These are phyloP conservation scores for Chanos chanos DNA, from an alignment of 2,797 vertebrate genomes.

Conservation along the genomic window DNA sequence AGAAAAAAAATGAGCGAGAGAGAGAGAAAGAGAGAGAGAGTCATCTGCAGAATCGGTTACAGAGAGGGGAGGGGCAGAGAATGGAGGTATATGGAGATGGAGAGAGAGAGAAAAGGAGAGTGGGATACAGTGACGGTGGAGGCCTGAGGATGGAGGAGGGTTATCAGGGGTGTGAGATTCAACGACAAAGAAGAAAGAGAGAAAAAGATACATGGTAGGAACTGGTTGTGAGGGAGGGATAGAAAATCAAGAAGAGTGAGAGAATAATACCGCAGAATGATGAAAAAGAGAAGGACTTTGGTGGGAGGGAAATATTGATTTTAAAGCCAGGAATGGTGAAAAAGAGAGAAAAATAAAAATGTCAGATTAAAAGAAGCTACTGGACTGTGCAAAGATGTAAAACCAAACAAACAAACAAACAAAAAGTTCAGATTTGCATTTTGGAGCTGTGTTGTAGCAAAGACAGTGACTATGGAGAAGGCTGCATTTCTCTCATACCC, in stretches of 20 bases:
- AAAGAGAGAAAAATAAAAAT: too few relatives aligned
- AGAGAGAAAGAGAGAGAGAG: neutral
- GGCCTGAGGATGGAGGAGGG: neutral
- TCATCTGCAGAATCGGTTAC: neutral
- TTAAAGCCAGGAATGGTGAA: too few relatives aligned
- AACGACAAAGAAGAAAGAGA: neutral
- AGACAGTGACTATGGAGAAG: neutral
- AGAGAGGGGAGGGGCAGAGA: neutral
- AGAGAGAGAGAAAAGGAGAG: neutral
- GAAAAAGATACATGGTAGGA: neutral
- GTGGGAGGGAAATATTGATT: too few relatives aligned
- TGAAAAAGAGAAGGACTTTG: neutral
- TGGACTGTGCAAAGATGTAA: too few relatives aligned
- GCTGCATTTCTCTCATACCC: constrained; percentile 19
- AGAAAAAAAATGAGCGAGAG: neutral
- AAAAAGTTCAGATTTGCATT: too few relatives aligned
- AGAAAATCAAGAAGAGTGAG: neutral
- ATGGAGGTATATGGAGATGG: too few relatives aligned
- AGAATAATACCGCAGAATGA: neutral
- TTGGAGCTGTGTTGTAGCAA: constrained; percentile 2
- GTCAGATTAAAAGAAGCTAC: too few relatives aligned
- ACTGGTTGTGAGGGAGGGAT: neutral
- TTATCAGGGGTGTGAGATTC: neutral
- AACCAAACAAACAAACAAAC: neutral
- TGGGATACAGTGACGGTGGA: neutral